Evolutionary conservation across 2,113 vertebrate genomes (phyloP).

Genomic region (Gobio gobio): DNA sequence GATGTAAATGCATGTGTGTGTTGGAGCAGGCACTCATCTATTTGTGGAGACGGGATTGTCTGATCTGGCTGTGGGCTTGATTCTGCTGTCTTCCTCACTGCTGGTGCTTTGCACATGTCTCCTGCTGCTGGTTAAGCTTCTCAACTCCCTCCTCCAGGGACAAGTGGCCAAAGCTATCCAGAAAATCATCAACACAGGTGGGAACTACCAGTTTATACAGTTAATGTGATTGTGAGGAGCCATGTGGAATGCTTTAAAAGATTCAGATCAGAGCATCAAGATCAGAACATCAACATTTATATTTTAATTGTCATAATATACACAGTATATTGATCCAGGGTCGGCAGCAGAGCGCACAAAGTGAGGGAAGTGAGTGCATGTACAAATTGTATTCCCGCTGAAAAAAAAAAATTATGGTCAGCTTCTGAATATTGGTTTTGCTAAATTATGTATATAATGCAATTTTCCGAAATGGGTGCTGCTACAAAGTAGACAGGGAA

Average conservation of each 20-base stretch:
- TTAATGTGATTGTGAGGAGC: neutral
- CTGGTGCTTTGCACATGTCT: constrained; percentile 82
- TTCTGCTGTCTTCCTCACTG: constrained; percentile 72
- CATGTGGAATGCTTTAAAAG: neutral
- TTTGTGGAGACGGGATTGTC: constrained; percentile 64
- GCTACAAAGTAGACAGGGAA: too few relatives aligned
- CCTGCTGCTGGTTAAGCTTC: constrained; percentile 83
- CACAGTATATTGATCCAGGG: too few relatives aligned
- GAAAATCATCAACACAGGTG: constrained; percentile 20
- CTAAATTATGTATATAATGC: too few relatives aligned
- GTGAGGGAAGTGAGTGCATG: too few relatives aligned
- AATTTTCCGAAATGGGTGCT: too few relatives aligned
- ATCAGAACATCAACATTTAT: too few relatives aligned
- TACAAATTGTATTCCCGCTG: too few relatives aligned
- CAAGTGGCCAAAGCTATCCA: constrained; percentile 49
- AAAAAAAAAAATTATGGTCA: too few relatives aligned
- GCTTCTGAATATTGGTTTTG: too few relatives aligned
- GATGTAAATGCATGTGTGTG: neutral
- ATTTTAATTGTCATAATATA: too few relatives aligned
- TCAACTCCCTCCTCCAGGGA: constrained; percentile 18
- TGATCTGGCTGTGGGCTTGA: constrained; percentile 81
- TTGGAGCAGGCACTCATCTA: constrained; percentile 26
- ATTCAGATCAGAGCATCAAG: too few relatives aligned
- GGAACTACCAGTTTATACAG: neutral
- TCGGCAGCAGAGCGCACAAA: too few relatives aligned